A percentile compares a stretch with the other conserved stretches of the same genome.
These are phyloP conservation scores for Electrona antarctica DNA, from an alignment of 2,113 vertebrate genomes.

Conservation along the genomic window DNA sequence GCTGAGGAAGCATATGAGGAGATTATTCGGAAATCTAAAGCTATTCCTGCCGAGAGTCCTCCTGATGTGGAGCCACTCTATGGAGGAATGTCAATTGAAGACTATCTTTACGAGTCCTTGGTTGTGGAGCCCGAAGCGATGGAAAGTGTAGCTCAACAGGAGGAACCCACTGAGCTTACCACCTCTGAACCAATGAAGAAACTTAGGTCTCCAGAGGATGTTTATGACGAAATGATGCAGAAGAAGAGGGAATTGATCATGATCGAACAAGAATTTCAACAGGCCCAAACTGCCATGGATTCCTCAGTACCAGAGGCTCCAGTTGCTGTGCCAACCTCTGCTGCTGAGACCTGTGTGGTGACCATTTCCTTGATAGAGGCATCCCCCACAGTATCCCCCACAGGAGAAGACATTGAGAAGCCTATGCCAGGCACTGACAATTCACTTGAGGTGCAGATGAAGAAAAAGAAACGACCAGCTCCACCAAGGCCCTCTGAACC, in stretches of 20 bases:
- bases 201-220: conserved; percentile 83
- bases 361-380: conserved; percentile 82
- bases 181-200: conserved; percentile 79
- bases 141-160: conserved; percentile 70
- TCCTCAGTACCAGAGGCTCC: conserved; percentile 61
- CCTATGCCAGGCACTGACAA: conserved; percentile 77
- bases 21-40: conserved; percentile 88
- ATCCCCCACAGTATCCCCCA: conserved; percentile 61
- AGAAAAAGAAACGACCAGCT: conserved; percentile 81
- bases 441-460: conserved; percentile 83
- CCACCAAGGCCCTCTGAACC: conserved; percentile 76
- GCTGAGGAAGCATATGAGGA: conserved; percentile 94
- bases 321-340: conserved; percentile 73
- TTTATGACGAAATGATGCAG: conserved; percentile 87
- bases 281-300: conserved; percentile 81
- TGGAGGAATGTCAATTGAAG: conserved; percentile 96
- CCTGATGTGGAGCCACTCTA: conserved; percentile 95
- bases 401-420: conserved; percentile 76
- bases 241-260: conserved; percentile 82
- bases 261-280: conserved; percentile 84
- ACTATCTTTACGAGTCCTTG: conserved; percentile 97
- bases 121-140: conserved; percentile 85
- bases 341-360: conserved; percentile 86
- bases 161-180: conserved; percentile 74
- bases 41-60: conserved; percentile 84